Evolutionary conservation across 2,888 invertebrate species (phyloP).

Genomic region (Blastobasis adustella): DNA sequence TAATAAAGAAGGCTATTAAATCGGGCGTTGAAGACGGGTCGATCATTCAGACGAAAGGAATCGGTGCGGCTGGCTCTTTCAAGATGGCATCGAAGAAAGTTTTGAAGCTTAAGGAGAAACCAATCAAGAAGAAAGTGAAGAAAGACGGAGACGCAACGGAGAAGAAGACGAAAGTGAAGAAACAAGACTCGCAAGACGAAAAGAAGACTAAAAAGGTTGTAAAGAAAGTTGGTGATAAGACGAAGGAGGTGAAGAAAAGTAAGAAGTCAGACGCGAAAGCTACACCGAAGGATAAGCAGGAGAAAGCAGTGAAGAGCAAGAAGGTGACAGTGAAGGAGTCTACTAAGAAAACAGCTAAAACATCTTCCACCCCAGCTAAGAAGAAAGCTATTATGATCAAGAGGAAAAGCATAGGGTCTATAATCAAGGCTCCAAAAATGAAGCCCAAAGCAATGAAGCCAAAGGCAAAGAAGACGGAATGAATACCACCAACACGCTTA

Average conservation of each 20-base stretch:
- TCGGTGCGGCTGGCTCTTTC: constrained; percentile 55
- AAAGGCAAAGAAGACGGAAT: constrained; percentile 1
- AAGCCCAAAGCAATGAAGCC: constrained; percentile 33
- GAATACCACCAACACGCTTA: neutral
- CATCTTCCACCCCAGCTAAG: constrained; percentile 32
- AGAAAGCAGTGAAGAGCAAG: constrained; percentile 4
- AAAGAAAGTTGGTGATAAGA: constrained; percentile 5
- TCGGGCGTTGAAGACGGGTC: constrained; percentile 42
- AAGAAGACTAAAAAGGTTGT: constrained; percentile 8
- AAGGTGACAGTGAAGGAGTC: constrained; percentile 14
- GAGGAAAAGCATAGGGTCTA: constrained; percentile 53
- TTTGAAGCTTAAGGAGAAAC: constrained; percentile 23
- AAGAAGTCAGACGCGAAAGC: constrained; percentile 7
- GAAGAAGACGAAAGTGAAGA: constrained; percentile 10
- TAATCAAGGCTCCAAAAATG: constrained; percentile 62
- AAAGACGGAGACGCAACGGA: constrained; percentile 16
- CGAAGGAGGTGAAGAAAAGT: constrained; percentile 6
- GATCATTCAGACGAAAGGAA: constrained; percentile 47
- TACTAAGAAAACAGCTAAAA: constrained; percentile 4
- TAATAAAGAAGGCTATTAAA: constrained; percentile 51
- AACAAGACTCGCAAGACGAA: neutral
- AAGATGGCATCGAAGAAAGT: constrained; percentile 37
- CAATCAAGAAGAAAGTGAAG: constrained; percentile 11
- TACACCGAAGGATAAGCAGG: constrained; percentile 2
- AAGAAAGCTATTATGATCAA: constrained; percentile 38